A percentile compares a stretch with the other conserved stretches of the same genome.
Conservation (phyloP, 2,888 invertebrate genomes). For the Protodeltote pygarga region DNA sequence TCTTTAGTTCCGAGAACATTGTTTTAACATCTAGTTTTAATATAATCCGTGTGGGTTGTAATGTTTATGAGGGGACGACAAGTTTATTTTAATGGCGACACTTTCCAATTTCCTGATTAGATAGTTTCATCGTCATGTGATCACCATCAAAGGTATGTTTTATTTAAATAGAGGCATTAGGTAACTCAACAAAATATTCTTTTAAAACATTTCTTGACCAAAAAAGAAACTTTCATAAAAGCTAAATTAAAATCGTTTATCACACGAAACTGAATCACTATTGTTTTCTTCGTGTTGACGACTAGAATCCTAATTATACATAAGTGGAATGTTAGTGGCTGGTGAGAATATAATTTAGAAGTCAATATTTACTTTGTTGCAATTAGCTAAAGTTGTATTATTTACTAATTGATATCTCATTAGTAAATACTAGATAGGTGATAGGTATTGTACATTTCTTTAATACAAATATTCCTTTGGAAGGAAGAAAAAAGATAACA, state of each 20-base stretch:
- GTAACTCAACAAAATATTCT: background rate
- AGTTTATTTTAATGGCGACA: slow-evolving; percentile 6
- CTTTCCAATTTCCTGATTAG: slow-evolving; percentile 20
- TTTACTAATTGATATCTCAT: slow-evolving; percentile 24
- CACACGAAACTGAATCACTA: background rate
- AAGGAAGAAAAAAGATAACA: background rate
- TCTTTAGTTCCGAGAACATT: slow-evolving; percentile 27
- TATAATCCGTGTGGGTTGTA: slow-evolving; percentile 13
- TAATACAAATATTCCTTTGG: background rate
- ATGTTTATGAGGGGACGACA: slow-evolving; percentile 15
- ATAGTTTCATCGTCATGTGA: slow-evolving; percentile 6
- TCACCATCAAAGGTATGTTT: background rate
- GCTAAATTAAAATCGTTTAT: too few species aligned
- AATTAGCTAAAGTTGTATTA: slow-evolving; percentile 21
- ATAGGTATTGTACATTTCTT: background rate
- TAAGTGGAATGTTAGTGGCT: slow-evolving; percentile 2
- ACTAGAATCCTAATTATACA: slow-evolving; percentile 10
- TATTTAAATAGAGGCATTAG: background rate
- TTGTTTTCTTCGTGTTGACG: slow-evolving; percentile 6
- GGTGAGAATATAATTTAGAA: slow-evolving; percentile 19
- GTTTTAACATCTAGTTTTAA: slow-evolving; percentile 6
- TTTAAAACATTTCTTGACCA: too few species aligned
- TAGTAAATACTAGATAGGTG: slow-evolving; percentile 11
- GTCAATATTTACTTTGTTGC: slow-evolving; percentile 19
- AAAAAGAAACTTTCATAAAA: too few species aligned